phyloP scores from a whole-genome alignment of 2,888 invertebrate species.

The Norana najaformis region DNA sequence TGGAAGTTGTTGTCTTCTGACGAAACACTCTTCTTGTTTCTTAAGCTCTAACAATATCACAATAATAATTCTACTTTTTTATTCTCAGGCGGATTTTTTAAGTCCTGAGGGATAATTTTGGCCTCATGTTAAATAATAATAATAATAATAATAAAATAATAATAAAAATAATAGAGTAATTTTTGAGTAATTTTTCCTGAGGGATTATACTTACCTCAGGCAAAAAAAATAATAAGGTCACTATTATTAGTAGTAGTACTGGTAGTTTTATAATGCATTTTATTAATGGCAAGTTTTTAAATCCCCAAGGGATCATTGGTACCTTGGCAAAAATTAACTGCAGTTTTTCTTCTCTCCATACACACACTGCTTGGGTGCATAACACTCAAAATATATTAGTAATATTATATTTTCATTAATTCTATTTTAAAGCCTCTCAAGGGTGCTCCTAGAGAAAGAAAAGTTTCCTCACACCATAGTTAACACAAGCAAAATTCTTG shows the following conservation, averaged over 20 bases:
- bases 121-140: neutral
- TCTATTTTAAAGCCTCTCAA: neutral
- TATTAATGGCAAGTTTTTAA: neutral
- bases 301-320: neutral
- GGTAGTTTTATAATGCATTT: neutral
- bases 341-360: neutral
- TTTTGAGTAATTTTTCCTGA: too few species aligned
- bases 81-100: neutral
- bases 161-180: too few species aligned
- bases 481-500: neutral
- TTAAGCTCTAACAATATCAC: constrained; percentile 22
- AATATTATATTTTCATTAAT: neutral
- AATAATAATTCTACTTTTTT: neutral
- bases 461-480: neutral
- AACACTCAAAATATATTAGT: neutral
- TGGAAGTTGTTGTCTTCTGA: constrained; percentile 22
- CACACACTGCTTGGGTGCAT: neutral
- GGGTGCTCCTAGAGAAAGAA: neutral
- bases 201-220: too few species aligned
- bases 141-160: neutral
- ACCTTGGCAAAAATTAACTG: neutral
- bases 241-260: neutral
- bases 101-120: neutral
- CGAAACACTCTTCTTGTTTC: constrained; percentile 30
- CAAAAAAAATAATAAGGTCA: neutral